phyloP scores from a whole-genome alignment of 2,113 vertebrate species.

The Hemicordylus capensis region DNA sequence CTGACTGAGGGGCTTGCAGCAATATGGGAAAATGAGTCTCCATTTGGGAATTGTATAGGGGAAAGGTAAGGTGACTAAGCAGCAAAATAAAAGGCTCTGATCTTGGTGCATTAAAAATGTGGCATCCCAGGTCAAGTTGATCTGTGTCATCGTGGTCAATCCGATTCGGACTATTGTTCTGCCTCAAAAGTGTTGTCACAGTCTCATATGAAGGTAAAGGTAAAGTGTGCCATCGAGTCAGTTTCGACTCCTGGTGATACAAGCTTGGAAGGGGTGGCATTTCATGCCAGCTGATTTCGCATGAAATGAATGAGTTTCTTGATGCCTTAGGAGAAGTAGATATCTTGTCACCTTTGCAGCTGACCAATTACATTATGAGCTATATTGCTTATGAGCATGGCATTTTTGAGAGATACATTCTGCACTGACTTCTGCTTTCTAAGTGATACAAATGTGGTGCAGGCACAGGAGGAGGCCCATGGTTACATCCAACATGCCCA shows the following conservation, averaged over 20 bases:
- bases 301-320: neutral
- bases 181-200: no score
- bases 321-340: neutral
- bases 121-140: neutral
- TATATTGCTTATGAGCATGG: neutral
- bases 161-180: neutral
- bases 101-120: neutral
- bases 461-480: no score
- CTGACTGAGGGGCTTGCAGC: neutral
- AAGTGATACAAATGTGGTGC: no score
- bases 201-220: no score
- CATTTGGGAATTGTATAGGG: neutral
- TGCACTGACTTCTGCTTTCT: neutral
- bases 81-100: neutral
- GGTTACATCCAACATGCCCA: no score
- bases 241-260: neutral
- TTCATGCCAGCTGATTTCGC: neutral
- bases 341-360: neutral
- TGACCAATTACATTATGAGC: neutral
- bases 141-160: neutral
- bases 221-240: no score
- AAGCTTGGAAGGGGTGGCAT: neutral
- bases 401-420: neutral
- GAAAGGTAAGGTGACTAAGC: neutral
- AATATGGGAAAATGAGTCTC: neutral